A percentile compares a stretch with the other conserved stretches of the same genome.
phyloP scores from a whole-genome alignment of 2,797 vertebrate species.

The Parotocinclus haroldoi region DNA sequence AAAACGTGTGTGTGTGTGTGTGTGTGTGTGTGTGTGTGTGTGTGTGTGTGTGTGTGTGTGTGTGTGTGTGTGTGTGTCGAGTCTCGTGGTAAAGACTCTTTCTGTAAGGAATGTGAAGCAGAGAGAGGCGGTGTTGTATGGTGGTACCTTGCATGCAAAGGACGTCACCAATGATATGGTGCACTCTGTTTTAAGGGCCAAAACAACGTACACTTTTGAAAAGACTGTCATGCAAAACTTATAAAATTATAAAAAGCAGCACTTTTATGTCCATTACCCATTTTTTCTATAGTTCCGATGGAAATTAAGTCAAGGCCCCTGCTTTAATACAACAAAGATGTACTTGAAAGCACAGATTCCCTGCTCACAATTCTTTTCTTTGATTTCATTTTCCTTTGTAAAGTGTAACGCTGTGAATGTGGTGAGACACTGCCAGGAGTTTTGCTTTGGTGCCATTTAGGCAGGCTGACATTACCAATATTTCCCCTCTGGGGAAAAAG shows the following conservation, averaged over 20 bases:
- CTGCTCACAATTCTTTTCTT: constrained; percentile 31
- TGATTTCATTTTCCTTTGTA: constrained; percentile 53
- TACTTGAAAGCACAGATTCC: constrained; percentile 54
- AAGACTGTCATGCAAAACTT: constrained; percentile 56
- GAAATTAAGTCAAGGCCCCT: constrained; percentile 51
- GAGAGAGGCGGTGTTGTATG: constrained; percentile 27
- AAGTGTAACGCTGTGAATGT: constrained; percentile 53
- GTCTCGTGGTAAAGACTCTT: constrained; percentile 11
- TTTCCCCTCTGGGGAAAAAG: constrained; percentile 25
- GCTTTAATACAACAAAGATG: constrained; percentile 36
- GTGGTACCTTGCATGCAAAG: constrained; percentile 40
- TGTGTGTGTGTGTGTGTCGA: constrained; percentile 39
- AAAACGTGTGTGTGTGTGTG: too few species aligned
- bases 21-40: too few species aligned
- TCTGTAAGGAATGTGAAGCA: constrained; percentile 10
- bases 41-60: constrained; percentile 36
- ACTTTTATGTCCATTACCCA: constrained; percentile 66
- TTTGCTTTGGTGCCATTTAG: constrained; percentile 36
- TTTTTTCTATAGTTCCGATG: constrained; percentile 63
- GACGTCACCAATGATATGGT: constrained; percentile 22
- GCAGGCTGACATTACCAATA: constrained; percentile 19
- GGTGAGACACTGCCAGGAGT: constrained; percentile 50
- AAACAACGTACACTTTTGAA: constrained; percentile 41
- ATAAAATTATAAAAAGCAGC: constrained; percentile 54
- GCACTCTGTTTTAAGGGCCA: constrained; percentile 36